A percentile compares a stretch with the other conserved stretches of the same genome.
Evolutionary conservation across 2,888 invertebrate genomes (phyloP).

Genomic region (Pandemis cinnamomeana): DNA sequence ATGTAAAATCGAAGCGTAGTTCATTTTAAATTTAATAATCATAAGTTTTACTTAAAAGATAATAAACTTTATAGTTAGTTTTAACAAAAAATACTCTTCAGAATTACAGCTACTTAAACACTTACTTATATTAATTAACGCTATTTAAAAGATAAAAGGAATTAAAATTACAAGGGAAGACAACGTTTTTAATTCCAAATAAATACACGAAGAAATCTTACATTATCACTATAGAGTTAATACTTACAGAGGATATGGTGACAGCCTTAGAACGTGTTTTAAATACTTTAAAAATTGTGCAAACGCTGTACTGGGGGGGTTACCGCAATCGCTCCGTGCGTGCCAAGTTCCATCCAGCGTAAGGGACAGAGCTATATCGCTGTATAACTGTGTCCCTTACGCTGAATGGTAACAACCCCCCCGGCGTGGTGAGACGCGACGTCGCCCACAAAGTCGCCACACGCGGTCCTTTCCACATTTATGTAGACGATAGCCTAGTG

Average conservation of each 20-base stretch:
- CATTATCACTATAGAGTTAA: slow-evolving; percentile 42
- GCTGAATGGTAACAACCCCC: too few species aligned
- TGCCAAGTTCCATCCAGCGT: too few species aligned
- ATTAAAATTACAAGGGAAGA: slow-evolving; percentile 51
- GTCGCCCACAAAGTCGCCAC: slow-evolving; percentile 2
- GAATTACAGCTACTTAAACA: slow-evolving; percentile 19
- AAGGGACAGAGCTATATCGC: too few species aligned
- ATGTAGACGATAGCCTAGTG: not conserved
- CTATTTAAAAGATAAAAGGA: slow-evolving; percentile 43
- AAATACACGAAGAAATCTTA: slow-evolving; percentile 46
- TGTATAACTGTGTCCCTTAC: too few species aligned
- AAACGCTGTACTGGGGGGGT: slow-evolving; percentile 26
- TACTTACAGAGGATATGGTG: slow-evolving; percentile 45
- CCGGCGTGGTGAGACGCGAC: not conserved
- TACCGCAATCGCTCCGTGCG: too few species aligned
- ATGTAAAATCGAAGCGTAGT: slow-evolving; percentile 70
- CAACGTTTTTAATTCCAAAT: slow-evolving; percentile 42
- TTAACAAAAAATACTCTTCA: slow-evolving; percentile 34
- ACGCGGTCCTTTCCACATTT: not conserved
- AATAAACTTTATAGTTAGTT: slow-evolving; percentile 34
- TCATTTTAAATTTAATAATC: slow-evolving; percentile 47
- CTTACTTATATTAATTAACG: slow-evolving; percentile 18
- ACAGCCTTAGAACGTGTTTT: slow-evolving; percentile 63
- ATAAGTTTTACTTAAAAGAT: slow-evolving; percentile 52
- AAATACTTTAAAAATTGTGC: slow-evolving; percentile 66